Percentiles rank a stretch among this genome's conserved stretches.
Evolutionary conservation across 2,888 invertebrate species (phyloP).

Genomic region (Xanthorhoe spadicearia): DNA sequence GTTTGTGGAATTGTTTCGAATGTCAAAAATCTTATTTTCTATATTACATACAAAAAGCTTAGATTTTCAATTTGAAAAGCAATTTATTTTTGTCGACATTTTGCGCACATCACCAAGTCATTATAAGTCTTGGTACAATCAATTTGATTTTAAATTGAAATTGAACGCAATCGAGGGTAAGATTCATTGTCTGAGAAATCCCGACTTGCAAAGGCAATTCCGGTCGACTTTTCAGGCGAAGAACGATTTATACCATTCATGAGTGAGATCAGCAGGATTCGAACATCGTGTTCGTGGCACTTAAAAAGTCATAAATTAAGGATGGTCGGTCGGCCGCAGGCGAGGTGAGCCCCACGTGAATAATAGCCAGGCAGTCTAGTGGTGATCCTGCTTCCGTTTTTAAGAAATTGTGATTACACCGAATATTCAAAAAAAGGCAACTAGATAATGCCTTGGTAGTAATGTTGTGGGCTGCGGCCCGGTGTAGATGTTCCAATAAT

Average conservation of each 20-base stretch:
- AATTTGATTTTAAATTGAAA: conserved; percentile 35
- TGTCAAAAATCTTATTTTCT: no score
- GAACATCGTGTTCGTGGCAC: conserved; percentile 68
- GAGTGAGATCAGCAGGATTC: conserved; percentile 57
- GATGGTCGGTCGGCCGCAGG: conserved; percentile 58
- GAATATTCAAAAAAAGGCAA: neutral
- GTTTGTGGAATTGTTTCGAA: no score
- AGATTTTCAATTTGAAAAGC: no score
- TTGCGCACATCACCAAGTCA: conserved; percentile 4
- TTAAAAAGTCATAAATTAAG: conserved; percentile 75
- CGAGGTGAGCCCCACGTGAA: conserved; percentile 62
- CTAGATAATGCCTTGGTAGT: no score
- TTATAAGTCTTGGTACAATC: conserved; percentile 16
- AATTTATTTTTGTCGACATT: neutral
- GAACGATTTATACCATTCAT: conserved; percentile 55
- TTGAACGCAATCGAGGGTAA: conserved; percentile 41
- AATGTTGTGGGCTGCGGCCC: no score
- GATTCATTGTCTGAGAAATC: conserved; percentile 45
- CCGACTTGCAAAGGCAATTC: conserved; percentile 42
- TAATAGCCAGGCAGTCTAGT: conserved; percentile 54
- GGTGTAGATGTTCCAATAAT: no score
- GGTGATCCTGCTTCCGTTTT: conserved; percentile 11
- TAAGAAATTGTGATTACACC: neutral
- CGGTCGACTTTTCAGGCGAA: conserved; percentile 43
- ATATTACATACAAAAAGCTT: no score